Evolutionary conservation across 2,113 vertebrate genomes (phyloP).

Genomic region (Bos taurus): ARS-UCD2.0 NC_037350.1:1697501-1698000

Average conservation of each 20-base stretch:
- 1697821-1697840: not conserved
- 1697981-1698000: not conserved
- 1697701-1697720: not conserved
- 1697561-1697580: not conserved
- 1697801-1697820: not conserved
- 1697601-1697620: not conserved
- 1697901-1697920: not conserved
- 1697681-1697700: not conserved
- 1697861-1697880: not conserved
- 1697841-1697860: not conserved
- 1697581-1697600: not conserved
- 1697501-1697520: not conserved
- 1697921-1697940: not conserved
- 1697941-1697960: not conserved
- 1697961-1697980: not conserved
- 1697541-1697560: not conserved
- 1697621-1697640: not conserved
- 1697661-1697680: not conserved
- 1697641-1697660: not conserved
- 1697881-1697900: not conserved
- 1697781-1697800: not conserved
- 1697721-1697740: not conserved
- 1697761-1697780: not conserved
- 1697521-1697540: not conserved
- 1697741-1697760: not conserved